Base-by-base conservation (phyloP, 2,888 invertebrate genomes). In the Parnassius apollo region DNA sequence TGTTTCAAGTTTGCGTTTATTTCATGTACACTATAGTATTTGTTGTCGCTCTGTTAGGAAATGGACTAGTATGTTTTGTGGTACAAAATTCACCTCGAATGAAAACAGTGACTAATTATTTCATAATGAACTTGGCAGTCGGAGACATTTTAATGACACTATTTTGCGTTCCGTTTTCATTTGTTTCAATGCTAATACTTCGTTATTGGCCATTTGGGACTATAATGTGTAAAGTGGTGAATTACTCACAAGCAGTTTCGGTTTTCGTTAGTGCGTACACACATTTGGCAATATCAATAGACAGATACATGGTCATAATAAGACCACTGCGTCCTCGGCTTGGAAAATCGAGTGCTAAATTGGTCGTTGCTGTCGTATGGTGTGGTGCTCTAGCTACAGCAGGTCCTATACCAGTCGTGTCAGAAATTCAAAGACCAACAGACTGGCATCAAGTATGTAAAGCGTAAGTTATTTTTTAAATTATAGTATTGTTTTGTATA, bases 31-130 rank as follows among this genome's bases (percentile, higher is more conserved):
- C 93, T 65, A 88, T 93, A 46, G 94, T 96, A 64, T 96, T 96
- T 74, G 80, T 96, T 12, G 90, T 95, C 53, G 95, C 96, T 0
- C 82, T 96, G 11, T 73, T 94, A 8, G 96, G 96, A 13, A 96
- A 96, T 76, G 95, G 95, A 58, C 92, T 95, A 56, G 97, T 98
- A 25, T 97, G 97, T 82, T 97, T 96, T 82, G 96, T 98, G 35
- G 97, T 98, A 0, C 93, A 96, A 69, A 94, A 95, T 3, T 95
- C 96, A 12, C 95, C 96, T 0, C 93, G 96, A 49, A 98, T 98
- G 97, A 94, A 96, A 74, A 98, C 97, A 0, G 97, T 98, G 2
- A 98, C 98, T 51, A 98, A 98, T 84, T 97, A 94, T 84, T 98
- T 98, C 83, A 97, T 98, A 77, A 96, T 96, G 78, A 97, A 96